A percentile compares a stretch with the other conserved stretches of the same genome.
These are phyloP conservation scores for Cyanocitta stelleri DNA, from an alignment of 2,113 vertebrate genomes.

Conservation along the genomic window DNA sequence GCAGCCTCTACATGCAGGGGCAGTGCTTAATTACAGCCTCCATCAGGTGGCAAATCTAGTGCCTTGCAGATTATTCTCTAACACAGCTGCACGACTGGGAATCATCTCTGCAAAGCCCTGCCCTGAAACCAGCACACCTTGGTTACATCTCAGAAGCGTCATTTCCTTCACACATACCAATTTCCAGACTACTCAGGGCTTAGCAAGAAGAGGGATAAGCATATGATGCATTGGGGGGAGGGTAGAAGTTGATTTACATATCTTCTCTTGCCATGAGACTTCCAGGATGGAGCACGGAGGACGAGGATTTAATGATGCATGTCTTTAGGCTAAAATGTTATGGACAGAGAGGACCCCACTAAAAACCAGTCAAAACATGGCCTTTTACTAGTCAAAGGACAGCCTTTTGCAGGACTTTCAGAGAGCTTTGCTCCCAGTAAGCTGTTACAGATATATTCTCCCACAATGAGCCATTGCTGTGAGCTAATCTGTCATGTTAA, in stretches of 20 bases:
- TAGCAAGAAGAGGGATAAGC: neutral
- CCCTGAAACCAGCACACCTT: neutral
- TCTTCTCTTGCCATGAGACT: neutral
- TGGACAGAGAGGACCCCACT: neutral
- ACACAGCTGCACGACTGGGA: neutral
- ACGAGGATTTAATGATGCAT: neutral
- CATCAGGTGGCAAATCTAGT: neutral
- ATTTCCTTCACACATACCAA: neutral
- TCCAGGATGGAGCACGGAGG: neutral
- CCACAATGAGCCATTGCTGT: neutral
- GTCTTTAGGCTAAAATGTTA: neutral
- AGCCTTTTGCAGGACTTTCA: neutral
- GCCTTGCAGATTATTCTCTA: neutral
- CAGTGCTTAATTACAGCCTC: neutral
- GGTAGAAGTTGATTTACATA: neutral
- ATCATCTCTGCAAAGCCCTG: neutral
- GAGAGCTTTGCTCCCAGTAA: neutral
- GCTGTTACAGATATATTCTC: neutral
- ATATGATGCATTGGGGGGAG: neutral
- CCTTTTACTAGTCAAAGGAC: neutral
- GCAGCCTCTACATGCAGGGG: neutral
- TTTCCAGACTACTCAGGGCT: neutral
- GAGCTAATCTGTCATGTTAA: neutral
- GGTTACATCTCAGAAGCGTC: neutral
- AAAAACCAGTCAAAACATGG: neutral